Percentiles rank a stretch among this genome's conserved stretches.
phyloP scores from a whole-genome alignment of 1,140 invertebrate species.

The Philopotamus ludificatus region DNA sequence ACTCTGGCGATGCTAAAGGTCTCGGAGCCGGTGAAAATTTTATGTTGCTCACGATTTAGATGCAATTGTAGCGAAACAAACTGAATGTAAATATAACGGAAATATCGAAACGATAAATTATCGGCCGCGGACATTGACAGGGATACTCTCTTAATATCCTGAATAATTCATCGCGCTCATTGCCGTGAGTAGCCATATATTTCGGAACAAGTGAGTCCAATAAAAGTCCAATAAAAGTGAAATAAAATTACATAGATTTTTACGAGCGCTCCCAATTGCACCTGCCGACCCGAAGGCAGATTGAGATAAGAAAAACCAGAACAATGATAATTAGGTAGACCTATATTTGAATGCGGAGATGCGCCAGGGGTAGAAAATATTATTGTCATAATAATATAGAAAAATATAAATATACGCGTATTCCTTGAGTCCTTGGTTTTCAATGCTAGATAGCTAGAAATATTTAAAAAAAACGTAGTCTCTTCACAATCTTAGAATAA shows the following conservation, averaged over 20 bases:
- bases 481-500: too few species aligned
- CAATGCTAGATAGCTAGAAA: neutral
- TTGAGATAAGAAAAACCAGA: conserved; percentile 17
- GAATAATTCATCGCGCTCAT: neutral
- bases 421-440: neutral
- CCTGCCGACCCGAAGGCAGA: conserved; percentile 19
- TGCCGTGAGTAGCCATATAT: neutral
- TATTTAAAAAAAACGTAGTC: neutral
- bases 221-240: neutral
- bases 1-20: neutral
- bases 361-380: neutral
- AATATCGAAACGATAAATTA: neutral
- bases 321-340: conserved; percentile 20
- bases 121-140: neutral
- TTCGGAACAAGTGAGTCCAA: neutral
- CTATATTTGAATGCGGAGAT: conserved; percentile 12
- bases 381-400: neutral
- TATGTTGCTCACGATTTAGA: neutral
- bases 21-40: neutral
- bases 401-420: neutral
- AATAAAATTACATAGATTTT: conserved; percentile 11
- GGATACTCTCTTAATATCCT: neutral
- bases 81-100: neutral
- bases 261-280: conserved; percentile 12
- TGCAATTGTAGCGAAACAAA: neutral